Conservation (phyloP, 2,113 vertebrate genomes). For the Otus sunia region DNA sequence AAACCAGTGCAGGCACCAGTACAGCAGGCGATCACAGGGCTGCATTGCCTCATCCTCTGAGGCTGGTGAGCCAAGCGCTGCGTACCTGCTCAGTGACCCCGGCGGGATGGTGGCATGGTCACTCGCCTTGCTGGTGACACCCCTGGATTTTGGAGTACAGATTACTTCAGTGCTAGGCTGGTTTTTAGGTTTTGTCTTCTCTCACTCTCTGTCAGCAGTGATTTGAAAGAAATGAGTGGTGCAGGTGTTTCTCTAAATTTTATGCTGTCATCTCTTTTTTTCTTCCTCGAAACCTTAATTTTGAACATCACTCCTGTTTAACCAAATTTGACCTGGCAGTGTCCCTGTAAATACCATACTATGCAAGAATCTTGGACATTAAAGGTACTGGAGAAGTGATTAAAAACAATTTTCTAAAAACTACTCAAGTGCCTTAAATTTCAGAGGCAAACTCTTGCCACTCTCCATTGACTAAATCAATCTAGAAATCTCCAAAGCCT, state of each 20-base stretch:
- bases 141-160: background rate
- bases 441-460: conserved; percentile 31
- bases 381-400: conserved; percentile 32
- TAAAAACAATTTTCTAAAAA: conserved; percentile 55
- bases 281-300: background rate
- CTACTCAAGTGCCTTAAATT: conserved; percentile 60
- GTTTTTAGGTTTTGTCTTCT: background rate
- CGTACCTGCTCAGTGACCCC: accelerated
- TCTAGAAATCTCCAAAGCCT: conserved; percentile 61
- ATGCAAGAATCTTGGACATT: conserved; percentile 43
- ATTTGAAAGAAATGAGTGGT: background rate
- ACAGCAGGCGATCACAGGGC: accelerated
- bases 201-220: background rate
- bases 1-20: background rate
- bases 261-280: background rate
- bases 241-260: background rate
- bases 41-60: accelerated
- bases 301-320: background rate
- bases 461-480: conserved; percentile 33
- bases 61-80: accelerated
- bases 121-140: accelerated
- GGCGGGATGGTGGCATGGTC: accelerated
- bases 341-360: conserved; percentile 47
- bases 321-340: conserved; percentile 4
- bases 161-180: background rate